Evolutionary conservation across 2,888 invertebrate genomes (phyloP), one percentile per base, ranked within the genome.

Genomic region (Gastrophysa polygoni): DNA sequence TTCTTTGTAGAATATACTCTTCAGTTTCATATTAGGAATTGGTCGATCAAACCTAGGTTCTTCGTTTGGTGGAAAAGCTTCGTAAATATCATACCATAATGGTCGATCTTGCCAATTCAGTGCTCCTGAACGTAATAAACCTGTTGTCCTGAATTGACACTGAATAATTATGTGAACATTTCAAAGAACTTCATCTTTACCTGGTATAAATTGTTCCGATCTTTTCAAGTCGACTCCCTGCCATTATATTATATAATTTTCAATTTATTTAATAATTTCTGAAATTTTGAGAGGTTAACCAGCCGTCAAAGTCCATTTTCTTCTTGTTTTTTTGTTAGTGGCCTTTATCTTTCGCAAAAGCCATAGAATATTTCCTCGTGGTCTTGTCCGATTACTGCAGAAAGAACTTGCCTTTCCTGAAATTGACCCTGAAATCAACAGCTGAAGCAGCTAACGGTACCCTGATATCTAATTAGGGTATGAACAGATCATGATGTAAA

Each of bases 71-170:
- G 98, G 98, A 83, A 95, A 96, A 0, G 91, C 89, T 81, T 89
- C 88, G 78, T 96, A 98, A 18, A 98, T 83, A 77, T 95, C 92
- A 78, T 91, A 95, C 98, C 98, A 98, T 8, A 98, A 63, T 0
- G 98, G 98, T 67, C 91, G 86, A 73, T 97, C 95, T 70, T 91
- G 89, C 59, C 88, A 83, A 76, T 88, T 90, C 80, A 96, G 83
- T 2, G 92, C 95, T 50, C 92, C 92, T 18, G 91, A 86, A 62
- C 88, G 86, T 11, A 98, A 78, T 32, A 98, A 83, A 4, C 95
- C 94, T 70, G 88, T 86, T 1, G 91, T 85, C 78, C 96, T 94
- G 77, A 38, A 11, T 4, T n/a, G 14, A 4, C 14, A 38, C 10
- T 38, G 34, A 83, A 80, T 69, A 71, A 63, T n/a, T 18, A 17